Conservation (phyloP, 2,888 invertebrate species). For the Therioaphis trifolii region DNA sequence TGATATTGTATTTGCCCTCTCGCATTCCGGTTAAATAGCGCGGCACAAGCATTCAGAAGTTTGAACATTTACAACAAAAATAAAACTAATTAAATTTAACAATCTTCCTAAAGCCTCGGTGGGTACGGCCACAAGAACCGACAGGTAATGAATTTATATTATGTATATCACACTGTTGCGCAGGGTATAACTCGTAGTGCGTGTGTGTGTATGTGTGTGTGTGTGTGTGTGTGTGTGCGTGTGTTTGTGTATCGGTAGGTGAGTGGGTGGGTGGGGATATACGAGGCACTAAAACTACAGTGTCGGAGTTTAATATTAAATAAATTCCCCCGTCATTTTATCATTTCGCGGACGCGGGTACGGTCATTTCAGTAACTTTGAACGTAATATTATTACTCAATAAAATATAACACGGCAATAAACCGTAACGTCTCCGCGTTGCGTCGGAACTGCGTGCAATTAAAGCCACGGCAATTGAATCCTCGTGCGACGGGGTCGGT, state of each 20-base stretch:
- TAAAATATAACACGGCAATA: slow-evolving; percentile 38
- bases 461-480: slow-evolving; percentile 14
- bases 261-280: neutral
- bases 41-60: too few species aligned
- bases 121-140: neutral
- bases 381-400: neutral
- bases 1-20: too few species aligned
- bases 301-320: neutral
- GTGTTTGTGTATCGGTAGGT: too few species aligned
- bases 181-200: too few species aligned
- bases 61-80: neutral
- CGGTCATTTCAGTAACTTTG: neutral
- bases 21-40: too few species aligned
- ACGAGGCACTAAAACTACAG: neutral
- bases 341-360: neutral
- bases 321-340: neutral
- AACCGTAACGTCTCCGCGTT: neutral
- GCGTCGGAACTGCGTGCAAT: neutral
- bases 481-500: neutral
- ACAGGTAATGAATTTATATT: slow-evolving; percentile 10
- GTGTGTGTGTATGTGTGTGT: too few species aligned
- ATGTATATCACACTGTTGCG: too few species aligned
- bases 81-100: slow-evolving; percentile 1
- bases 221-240: too few species aligned
- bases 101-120: neutral